Conservation (phyloP, 37 sponge, comb jelly and placozoan genomes). For the Hormiphora californensis region DNA sequence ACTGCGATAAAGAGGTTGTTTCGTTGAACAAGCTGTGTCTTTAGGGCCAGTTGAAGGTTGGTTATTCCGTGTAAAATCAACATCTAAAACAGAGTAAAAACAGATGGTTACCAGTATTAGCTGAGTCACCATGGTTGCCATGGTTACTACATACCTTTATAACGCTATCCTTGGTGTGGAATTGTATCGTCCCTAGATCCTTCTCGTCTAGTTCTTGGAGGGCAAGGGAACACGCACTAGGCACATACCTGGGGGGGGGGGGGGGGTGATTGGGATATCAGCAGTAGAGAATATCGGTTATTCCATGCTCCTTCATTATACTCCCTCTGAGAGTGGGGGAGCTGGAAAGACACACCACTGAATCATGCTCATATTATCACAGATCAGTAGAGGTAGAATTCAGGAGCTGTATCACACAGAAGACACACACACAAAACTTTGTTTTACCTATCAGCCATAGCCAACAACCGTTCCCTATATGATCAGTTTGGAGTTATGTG, state of each 20-base stretch:
- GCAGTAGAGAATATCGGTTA: neutral
- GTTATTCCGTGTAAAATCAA: conserved; percentile 33
- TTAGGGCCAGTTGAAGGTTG: conserved; percentile 30
- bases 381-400: too few species aligned
- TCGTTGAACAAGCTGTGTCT: conserved; percentile 34
- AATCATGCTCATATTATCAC: too few species aligned
- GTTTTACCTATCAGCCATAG: conserved; percentile 45
- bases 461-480: conserved; percentile 35
- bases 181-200: conserved; percentile 23
- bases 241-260: neutral
- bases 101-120: neutral
- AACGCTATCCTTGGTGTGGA: conserved; percentile 50
- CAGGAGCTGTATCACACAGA: too few species aligned
- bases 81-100: neutral
- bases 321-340: too few species aligned
- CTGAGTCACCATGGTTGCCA: too few species aligned
- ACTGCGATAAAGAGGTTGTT: conserved; percentile 49
- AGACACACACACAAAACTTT: too few species aligned
- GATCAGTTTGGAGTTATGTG: too few species aligned
- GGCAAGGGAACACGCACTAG: neutral
- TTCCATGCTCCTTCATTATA: too few species aligned
- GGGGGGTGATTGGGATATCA: neutral
- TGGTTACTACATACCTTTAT: conserved; percentile 35
- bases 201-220: conserved; percentile 44
- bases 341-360: too few species aligned